Evolutionary conservation across 2,797 vertebrate genomes (phyloP).

Genomic region (Babyrousa celebensis): DNA sequence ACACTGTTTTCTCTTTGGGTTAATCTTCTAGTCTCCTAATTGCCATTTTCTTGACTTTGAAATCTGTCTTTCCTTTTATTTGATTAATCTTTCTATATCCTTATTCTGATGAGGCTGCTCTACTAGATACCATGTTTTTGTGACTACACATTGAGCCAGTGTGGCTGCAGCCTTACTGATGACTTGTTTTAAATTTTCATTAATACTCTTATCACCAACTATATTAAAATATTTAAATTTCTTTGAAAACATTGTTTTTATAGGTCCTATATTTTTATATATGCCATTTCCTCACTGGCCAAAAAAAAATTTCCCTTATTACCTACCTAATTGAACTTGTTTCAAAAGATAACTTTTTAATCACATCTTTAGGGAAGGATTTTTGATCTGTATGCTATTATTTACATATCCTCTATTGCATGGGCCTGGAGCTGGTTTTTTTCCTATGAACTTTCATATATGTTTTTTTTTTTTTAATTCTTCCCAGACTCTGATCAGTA

Average conservation of each 20-base stretch:
- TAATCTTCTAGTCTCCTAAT: not conserved
- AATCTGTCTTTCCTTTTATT: not conserved
- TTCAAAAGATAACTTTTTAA: not conserved
- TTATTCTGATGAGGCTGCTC: not conserved
- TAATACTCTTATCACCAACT: not conserved
- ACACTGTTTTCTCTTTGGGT: not conserved
- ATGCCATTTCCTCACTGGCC: not conserved
- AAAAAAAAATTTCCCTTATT: not conserved
- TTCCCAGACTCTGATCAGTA: not conserved
- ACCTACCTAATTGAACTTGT: not conserved
- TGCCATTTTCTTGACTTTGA: not conserved
- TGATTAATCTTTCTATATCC: not conserved
- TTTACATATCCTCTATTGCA: not conserved
- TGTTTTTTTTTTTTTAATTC: not conserved
- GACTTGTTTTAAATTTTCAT: not conserved
- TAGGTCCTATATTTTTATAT: not conserved
- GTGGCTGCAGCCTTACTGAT: not conserved
- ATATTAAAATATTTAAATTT: constrained; percentile 13
- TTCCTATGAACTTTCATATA: not conserved
- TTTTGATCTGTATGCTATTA: not conserved
- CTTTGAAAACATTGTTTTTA: not conserved
- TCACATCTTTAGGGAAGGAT: not conserved
- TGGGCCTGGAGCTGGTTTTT: not conserved
- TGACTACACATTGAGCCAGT: not conserved
- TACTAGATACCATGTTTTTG: not conserved